phyloP scores from a whole-genome alignment of 2,888 invertebrate genomes.

The Dromius quadrimaculatus region DNA sequence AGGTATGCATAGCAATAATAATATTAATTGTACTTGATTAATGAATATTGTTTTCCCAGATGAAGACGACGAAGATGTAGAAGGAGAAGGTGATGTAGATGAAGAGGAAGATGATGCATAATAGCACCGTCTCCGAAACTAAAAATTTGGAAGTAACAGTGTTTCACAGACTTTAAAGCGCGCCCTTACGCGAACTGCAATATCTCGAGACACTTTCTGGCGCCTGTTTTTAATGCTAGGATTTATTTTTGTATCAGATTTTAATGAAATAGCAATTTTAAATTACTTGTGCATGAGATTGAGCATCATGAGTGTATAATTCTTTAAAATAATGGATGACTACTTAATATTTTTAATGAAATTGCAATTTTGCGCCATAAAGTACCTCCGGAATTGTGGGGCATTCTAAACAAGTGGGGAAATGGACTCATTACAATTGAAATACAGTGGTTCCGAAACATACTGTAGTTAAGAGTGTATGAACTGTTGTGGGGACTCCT shows the following conservation, averaged over 20 bases:
- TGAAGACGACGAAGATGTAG: conserved; percentile 66
- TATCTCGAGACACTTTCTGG: conserved; percentile 64
- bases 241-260: conserved; percentile 45
- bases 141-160: conserved; percentile 55
- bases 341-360: conserved; percentile 46
- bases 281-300: conserved; percentile 30
- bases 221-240: conserved; percentile 51
- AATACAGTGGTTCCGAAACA: conserved; percentile 54
- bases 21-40: too few species aligned
- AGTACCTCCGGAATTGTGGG: conserved; percentile 52
- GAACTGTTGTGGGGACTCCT: conserved; percentile 52
- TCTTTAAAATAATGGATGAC: conserved; percentile 3
- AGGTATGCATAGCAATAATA: conserved; percentile 62
- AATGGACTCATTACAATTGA: conserved; percentile 51
- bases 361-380: conserved; percentile 42
- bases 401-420: conserved; percentile 50
- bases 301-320: conserved; percentile 8
- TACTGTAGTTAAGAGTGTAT: conserved; percentile 49
- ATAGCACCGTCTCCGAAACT: conserved; percentile 59
- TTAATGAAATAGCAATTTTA: conserved; percentile 34
- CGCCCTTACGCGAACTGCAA: conserved; percentile 58
- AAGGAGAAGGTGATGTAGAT: conserved; percentile 65
- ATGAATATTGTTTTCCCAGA: conserved; percentile 59
- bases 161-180: conserved; percentile 56
- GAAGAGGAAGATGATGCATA: conserved; percentile 67